Base-by-base conservation (phyloP, 2,113 vertebrate genomes). In the Girardinichthys multiradiatus region DNA sequence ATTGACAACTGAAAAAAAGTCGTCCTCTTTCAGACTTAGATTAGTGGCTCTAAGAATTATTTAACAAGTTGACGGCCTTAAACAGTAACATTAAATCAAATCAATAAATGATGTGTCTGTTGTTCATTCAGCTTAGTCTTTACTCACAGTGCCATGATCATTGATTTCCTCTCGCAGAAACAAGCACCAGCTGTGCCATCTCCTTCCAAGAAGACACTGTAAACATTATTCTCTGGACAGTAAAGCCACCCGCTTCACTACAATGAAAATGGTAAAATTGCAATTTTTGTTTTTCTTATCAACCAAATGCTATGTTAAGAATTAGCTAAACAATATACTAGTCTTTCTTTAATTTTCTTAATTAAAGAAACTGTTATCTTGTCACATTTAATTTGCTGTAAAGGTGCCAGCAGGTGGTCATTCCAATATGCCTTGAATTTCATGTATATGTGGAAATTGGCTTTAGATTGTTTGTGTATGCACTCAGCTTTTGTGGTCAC, bases 191-290 rank as follows among this genome's bases (percentile, higher is more conserved):
- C 74, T 13, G 19, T 62, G 45, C 48, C 72, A 59, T 12, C 77
- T 51, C 61, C 42, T 83, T 66, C 63, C 12, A 35, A 73, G 78
- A 68, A 54, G 24, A 66, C 42, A 19, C 26, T 24, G 61, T 24
- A 31, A 76, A 64, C 31, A 24, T 54, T 6, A 54, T 10, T 74
- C 65, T 57, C 70, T 71, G 81, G 64, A 78, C 51, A 83, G 0
- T 70, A 51, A 57, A 62, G 75, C 68, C 28, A 13, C 45, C 67
- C 65, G 70, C 3, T 31, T 45, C 30, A 82, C 45, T 2, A 42
- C 6, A 76, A 24, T 61, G 54, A 70, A 31, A 72, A 92, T 92
- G 91, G 91, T 91, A 90, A 87, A 24, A 11, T 31, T 71, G 66
- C 37, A 1, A 37, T 37, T 71, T n/a, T 19, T 11, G 1, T 27